A percentile compares a stretch with the other conserved stretches of the same genome.
Evolutionary conservation across 2,888 invertebrate species (phyloP).

Genomic region (Cephalotes varians): DNA sequence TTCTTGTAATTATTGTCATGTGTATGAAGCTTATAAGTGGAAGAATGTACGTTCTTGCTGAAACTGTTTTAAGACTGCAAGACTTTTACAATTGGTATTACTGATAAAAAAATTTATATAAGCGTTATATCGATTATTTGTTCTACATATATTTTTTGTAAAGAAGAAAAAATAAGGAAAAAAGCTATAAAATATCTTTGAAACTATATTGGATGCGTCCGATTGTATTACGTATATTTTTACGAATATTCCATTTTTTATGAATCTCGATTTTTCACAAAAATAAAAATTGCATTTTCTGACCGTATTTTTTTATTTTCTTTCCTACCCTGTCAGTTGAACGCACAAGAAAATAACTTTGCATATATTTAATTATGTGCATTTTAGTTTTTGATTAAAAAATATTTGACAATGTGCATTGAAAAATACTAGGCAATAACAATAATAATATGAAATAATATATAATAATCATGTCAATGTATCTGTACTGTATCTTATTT

Average conservation of each 20-base stretch:
- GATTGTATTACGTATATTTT: slow-evolving; percentile 34
- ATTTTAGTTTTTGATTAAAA: background rate
- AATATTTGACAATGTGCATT: background rate
- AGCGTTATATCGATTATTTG: background rate
- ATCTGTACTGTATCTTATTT: background rate
- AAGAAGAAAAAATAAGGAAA: background rate
- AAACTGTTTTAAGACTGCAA: slow-evolving; percentile 27
- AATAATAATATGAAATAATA: background rate
- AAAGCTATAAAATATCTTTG: background rate
- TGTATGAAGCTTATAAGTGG: background rate
- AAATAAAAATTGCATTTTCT: slow-evolving; percentile 28
- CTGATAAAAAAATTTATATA: background rate
- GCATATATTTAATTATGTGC: background rate
- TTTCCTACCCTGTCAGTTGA: background rate
- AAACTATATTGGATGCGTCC: background rate
- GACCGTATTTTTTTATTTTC: background rate
- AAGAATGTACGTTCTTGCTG: background rate
- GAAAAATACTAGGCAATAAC: background rate
- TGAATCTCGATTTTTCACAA: background rate
- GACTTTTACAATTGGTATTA: slow-evolving; percentile 25
- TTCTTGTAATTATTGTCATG: background rate
- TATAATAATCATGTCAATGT: too few species aligned
- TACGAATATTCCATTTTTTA: slow-evolving; percentile 7
- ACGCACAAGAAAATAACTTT: background rate
- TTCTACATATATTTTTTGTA: background rate